phyloP scores from a whole-genome alignment of 2,888 invertebrate genomes.

The Selenia dentaria region DNA sequence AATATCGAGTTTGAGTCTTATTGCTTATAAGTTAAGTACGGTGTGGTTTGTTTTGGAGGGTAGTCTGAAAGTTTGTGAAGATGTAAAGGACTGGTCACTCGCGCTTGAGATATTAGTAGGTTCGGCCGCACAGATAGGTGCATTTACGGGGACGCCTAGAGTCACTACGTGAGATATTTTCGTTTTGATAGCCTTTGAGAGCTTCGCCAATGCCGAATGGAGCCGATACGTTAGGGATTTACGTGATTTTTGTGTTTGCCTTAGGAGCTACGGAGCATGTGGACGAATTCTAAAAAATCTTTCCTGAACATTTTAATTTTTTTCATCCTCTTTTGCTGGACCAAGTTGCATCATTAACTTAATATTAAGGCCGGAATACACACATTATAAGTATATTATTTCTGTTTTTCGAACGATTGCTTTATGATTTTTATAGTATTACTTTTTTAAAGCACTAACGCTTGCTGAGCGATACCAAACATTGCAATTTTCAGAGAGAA shows the following conservation, averaged over 20 bases:
- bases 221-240: constrained; percentile 27
- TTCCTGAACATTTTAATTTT: too few relatives aligned
- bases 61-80: constrained; percentile 48
- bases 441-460: too few relatives aligned
- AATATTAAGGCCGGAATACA: too few relatives aligned
- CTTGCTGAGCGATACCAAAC: too few relatives aligned
- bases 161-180: constrained; percentile 67
- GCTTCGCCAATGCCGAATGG: constrained; percentile 24
- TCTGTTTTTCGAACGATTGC: too few relatives aligned
- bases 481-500: too few relatives aligned
- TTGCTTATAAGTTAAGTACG: constrained; percentile 19
- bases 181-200: constrained; percentile 75
- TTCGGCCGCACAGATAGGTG: constrained; percentile 67
- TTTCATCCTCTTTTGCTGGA: too few relatives aligned
- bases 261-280: constrained; percentile 11
- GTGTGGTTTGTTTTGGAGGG: neutral
- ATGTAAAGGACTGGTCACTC: constrained; percentile 68
- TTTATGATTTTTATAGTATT: too few relatives aligned
- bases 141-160: constrained; percentile 64
- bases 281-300: neutral
- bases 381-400: too few relatives aligned
- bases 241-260: constrained; percentile 15
- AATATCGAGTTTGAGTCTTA: constrained; percentile 37
- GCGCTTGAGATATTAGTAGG: constrained; percentile 80
- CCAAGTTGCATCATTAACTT: too few relatives aligned